These are phyloP conservation scores for Datnioides undecimradiatus DNA, from an alignment of 2,113 vertebrate genomes.

Conservation along the genomic window DNA sequence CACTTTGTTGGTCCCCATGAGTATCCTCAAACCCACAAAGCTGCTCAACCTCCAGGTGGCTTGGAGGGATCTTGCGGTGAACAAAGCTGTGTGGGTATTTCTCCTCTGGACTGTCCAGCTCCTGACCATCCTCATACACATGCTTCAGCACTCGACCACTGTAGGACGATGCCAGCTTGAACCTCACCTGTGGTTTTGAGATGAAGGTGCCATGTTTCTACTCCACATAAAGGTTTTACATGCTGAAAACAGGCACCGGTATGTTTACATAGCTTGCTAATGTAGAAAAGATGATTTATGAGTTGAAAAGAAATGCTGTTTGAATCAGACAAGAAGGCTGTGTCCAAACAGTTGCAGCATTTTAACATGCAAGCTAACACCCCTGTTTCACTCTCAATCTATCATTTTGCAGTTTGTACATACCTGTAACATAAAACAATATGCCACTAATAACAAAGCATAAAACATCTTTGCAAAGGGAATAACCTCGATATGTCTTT, in stretches of 20 bases:
- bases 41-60: constrained; percentile 83
- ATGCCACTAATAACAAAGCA: background rate
- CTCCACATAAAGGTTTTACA: background rate
- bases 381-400: background rate
- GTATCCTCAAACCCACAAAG: constrained; percentile 81
- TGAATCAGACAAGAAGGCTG: constrained; percentile 12
- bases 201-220: constrained; percentile 8
- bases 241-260: background rate
- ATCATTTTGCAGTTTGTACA: background rate
- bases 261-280: background rate
- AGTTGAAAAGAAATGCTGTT: constrained; percentile 3
- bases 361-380: constrained; percentile 8
- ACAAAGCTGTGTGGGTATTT: constrained; percentile 91
- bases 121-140: constrained; percentile 95
- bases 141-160: constrained; percentile 95
- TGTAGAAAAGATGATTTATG: constrained; percentile 2
- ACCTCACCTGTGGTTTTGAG: constrained; percentile 83
- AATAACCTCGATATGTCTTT: constrained; percentile 18
- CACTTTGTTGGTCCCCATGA: constrained; percentile 68
- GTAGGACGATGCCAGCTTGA: constrained; percentile 94
- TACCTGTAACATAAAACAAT: background rate
- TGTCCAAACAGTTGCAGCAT: constrained; percentile 4
- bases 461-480: background rate
- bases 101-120: constrained; percentile 91
- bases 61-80: constrained; percentile 85